Evolutionary conservation across 2,888 invertebrate species (phyloP), one percentile per base, ranked within the genome.

Genomic region (Lepidochrysops patricia): DNA sequence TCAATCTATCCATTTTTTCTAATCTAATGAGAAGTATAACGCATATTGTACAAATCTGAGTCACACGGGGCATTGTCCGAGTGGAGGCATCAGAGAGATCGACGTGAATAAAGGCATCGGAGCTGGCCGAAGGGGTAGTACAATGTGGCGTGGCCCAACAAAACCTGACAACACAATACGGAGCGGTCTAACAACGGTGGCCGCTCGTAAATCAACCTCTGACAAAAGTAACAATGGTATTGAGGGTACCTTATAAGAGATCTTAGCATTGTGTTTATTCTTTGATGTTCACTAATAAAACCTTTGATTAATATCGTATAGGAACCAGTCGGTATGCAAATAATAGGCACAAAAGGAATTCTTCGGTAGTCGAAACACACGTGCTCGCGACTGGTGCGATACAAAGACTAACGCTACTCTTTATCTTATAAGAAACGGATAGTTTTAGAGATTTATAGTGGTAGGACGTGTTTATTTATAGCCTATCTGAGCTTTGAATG

Each of bases 251-350:
- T 86, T 86, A 88, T 87, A 88, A 87, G 87, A 89, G 88, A 89
- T 89, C 87, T 88, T 84, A 84, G 84, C 75, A 84, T 89, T 89
- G 88, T 89, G 81, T 79, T 75, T 80, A 84, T 81, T 83, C 89
- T 89, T 88, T 89, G 88, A 89, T 88, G 85, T 88, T 88, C 87
- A 85, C 86, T 88, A 88, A 89, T 89, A 89, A 89, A 89, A 88
- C 88, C 85, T 87, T 88, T 89, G 89, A 89, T 89, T 88, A 89
- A 88, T 88, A 89, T 88, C 89, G 87, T 84, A 89, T 88, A 80
- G 77, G 79, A 82, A 87, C 88, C 86, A 81, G 86, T 84, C 78
- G 82, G 84, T 87, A 89, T 88, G 89, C 89, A 88, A 89, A 89
- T 89, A 88, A 80, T 82, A 76, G 76, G 75, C 75, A 73, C 76